Conservation (phyloP, 1,140 invertebrate genomes). For the Ceratosolen fusciceps region DNA sequence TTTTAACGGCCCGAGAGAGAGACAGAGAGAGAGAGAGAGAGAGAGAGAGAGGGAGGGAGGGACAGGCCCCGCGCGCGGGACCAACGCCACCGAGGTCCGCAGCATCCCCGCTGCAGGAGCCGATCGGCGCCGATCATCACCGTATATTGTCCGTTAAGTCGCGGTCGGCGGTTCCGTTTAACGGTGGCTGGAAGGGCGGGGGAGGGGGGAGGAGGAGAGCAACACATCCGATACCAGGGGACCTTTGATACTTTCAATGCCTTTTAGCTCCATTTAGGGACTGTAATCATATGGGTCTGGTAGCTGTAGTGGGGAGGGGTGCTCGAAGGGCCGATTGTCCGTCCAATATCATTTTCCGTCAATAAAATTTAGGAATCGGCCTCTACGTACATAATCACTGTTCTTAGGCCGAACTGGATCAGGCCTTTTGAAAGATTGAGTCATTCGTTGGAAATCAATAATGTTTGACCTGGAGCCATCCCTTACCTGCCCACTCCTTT, state of each 20-base stretch:
- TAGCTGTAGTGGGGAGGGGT: neutral
- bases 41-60: too few species aligned
- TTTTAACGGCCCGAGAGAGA: conserved; percentile 40
- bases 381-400: conserved; percentile 39
- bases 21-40: too few species aligned
- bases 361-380: conserved; percentile 44
- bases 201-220: neutral
- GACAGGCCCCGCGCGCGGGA: too few species aligned
- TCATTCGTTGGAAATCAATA: conserved; percentile 46
- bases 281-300: neutral
- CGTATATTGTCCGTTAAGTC: neutral
- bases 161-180: too few species aligned
- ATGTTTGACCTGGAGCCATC: conserved; percentile 3
- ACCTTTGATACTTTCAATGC: conserved; percentile 34
- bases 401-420: neutral
- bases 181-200: too few species aligned
- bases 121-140: neutral
- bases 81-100: too few species aligned
- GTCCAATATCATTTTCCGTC: conserved; percentile 32
- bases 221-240: conserved; percentile 18
- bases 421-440: conserved; percentile 24
- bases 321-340: too few species aligned
- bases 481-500: neutral
- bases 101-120: too few species aligned
- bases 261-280: conserved; percentile 40